Evolutionary conservation across 2,113 vertebrate species (phyloP).

Genomic region (Poeciliopsis occidentalis): DNA sequence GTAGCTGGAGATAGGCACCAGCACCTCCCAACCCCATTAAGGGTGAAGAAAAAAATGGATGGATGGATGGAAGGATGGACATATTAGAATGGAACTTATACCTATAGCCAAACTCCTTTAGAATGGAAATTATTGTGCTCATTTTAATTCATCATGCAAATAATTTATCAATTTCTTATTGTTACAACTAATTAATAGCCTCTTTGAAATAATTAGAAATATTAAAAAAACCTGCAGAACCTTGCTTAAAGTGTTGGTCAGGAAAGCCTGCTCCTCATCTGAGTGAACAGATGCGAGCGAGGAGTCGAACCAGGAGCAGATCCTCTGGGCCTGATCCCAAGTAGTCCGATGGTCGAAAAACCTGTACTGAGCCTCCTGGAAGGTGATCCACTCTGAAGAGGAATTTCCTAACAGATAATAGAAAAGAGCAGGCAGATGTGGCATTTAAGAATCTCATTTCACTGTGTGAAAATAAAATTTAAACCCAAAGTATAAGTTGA

Average conservation of each 20-base stretch:
- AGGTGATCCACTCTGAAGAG: conserved; percentile 89
- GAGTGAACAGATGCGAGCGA: conserved; percentile 89
- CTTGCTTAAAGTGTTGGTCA: conserved; percentile 89
- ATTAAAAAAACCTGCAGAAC: conserved; percentile 62
- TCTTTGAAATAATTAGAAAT: neutral
- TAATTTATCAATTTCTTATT: too few relatives aligned
- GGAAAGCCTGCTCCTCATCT: conserved; percentile 86
- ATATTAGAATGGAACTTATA: too few relatives aligned
- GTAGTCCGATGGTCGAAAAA: conserved; percentile 93
- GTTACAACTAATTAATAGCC: too few relatives aligned
- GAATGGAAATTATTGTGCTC: too few relatives aligned
- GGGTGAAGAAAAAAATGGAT: too few relatives aligned
- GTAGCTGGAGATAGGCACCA: too few relatives aligned
- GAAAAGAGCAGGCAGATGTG: neutral
- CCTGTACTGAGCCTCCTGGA: conserved; percentile 91
- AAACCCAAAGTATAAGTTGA: conserved; percentile 17
- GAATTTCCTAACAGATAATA: conserved; percentile 66
- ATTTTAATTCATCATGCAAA: too few relatives aligned
- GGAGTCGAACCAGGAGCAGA: conserved; percentile 91
- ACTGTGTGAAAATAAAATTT: neutral
- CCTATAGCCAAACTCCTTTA: too few relatives aligned
- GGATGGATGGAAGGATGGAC: too few relatives aligned
- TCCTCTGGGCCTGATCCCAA: conserved; percentile 91
- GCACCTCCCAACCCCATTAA: too few relatives aligned
- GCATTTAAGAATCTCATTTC: neutral